phyloP scores from a whole-genome alignment of 1,140 invertebrate species.

The Aphidius gifuensis region DNA sequence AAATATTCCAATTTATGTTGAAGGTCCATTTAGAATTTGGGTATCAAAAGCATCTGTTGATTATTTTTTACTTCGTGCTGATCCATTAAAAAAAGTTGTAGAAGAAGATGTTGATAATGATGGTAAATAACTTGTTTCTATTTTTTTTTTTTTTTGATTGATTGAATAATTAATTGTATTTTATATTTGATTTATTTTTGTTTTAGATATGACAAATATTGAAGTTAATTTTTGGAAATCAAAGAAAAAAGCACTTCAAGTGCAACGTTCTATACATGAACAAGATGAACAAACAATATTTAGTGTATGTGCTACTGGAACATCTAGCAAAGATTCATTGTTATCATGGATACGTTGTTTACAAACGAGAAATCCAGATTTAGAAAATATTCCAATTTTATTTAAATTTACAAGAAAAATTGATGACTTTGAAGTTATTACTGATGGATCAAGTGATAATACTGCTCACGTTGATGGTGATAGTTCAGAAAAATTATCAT shows the following conservation, averaged over 20 bases:
- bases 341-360: conserved; percentile 89
- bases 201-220: conserved; percentile 68
- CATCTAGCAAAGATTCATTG: conserved; percentile 85
- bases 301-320: conserved; percentile 83
- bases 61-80: conserved; percentile 82
- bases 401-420: conserved; percentile 58
- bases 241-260: conserved; percentile 46
- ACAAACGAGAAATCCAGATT: conserved; percentile 71
- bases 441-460: conserved; percentile 7
- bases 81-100: conserved; percentile 46
- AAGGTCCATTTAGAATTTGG: conserved; percentile 85
- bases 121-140: conserved; percentile 59
- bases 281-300: conserved; percentile 91
- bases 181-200: background rate
- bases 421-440: conserved; percentile 12
- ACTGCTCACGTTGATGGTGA: background rate
- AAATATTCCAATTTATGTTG: conserved; percentile 76
- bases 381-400: conserved; percentile 75
- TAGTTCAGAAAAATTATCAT: conserved; percentile 13
- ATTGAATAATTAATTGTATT: background rate
- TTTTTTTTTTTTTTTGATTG: conserved; percentile 1
- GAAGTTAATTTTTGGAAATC: conserved; percentile 58
- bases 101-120: conserved; percentile 57
- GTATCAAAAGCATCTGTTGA: conserved; percentile 69
- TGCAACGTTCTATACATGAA: conserved; percentile 74